Base-by-base conservation (phyloP, 1,140 invertebrate species). In the Macrotrachela quadricornifera region DNA sequence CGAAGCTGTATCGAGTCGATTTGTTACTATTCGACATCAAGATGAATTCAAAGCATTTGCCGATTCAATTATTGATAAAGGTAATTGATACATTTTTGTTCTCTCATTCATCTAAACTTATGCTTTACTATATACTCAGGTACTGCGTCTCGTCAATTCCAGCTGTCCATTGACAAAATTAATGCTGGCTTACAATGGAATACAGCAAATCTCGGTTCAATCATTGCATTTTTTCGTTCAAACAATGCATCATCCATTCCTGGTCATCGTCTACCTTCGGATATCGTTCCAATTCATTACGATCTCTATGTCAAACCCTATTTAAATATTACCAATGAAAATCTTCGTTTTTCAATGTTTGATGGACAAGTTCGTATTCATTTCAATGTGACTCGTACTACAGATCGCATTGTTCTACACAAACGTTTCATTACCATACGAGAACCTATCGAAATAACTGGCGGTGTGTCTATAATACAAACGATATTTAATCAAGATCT, bases 201-300 rank as follows among this genome's bases (percentile, higher is more conserved):
- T 46, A 38, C 8, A 53, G 46, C 16, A 48, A 42, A 12, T 41
- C 46, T 12, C 46, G 51, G 45, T 21, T 37, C 6, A 47, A 40
- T 6, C 9, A 47, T 15, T 15, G 21, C 3, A 43, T 53, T 11
- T 12, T 41, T n/a, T 21, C 37, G 1, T 36, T 47, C 8, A 39
- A 47, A 39, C 12, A 40, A 13, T 53, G 45, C 37, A 8, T 47
- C 8, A 2, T 10, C 9, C 2, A 6, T 44, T 44, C 17, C 58
- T 30, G 58, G 63, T 15, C 56, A 64, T 3, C 72, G 80, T 36
- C 69, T 92, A 43, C 77, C 82, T 0, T 63, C 65, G 10, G 69
- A 77, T 51, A 72, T 84, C 0, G 67, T 71, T 13, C 84, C 85
- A 0, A 55, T 74, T 1, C 76, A 79, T 58, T 90, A 91, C 63